Percentiles rank a stretch among this genome's conserved stretches.
These are phyloP conservation scores for Drosophila borborema DNA, from an alignment of 2,888 invertebrate species.

Conservation along the genomic window DNA sequence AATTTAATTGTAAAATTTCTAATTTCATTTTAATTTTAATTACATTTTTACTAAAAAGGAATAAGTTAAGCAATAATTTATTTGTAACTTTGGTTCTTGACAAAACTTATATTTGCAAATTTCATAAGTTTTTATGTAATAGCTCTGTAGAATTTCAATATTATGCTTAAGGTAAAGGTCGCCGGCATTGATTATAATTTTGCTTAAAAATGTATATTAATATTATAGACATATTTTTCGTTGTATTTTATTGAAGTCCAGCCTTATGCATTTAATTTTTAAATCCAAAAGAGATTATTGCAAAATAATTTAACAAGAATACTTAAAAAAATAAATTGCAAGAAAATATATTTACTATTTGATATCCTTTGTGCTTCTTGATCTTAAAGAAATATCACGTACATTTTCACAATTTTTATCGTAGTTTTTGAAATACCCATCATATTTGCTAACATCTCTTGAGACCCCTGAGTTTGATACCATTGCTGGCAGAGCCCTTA, in stretches of 20 bases:
- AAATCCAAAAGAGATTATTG: conserved; percentile 34
- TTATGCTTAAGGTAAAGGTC: no score
- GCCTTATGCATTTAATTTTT: conserved; percentile 54
- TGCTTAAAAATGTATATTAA: not conserved
- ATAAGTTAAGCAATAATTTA: not conserved
- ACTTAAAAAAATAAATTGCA: conserved; percentile 12
- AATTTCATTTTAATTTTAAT: not conserved
- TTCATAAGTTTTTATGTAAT: not conserved
- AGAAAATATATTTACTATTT: conserved; percentile 37
- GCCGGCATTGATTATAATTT: not conserved
- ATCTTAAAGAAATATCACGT: conserved; percentile 50
- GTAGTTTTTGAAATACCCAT: conserved; percentile 69
- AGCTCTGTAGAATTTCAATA: not conserved
- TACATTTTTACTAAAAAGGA: not conserved
- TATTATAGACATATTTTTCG: not conserved
- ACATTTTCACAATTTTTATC: conserved; percentile 62
- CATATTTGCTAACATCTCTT: conserved; percentile 79
- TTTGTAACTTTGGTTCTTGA: not conserved
- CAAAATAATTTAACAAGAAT: conserved; percentile 9
- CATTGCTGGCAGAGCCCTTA: conserved; percentile 85
- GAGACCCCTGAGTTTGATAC: conserved; percentile 67
- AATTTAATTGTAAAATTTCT: not conserved
- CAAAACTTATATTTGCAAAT: not conserved
- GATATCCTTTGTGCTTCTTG: conserved; percentile 40
- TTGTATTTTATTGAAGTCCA: conserved; percentile 36